Conservation (phyloP, 2,113 vertebrate species). For the Notothenia coriiceps region DNA sequence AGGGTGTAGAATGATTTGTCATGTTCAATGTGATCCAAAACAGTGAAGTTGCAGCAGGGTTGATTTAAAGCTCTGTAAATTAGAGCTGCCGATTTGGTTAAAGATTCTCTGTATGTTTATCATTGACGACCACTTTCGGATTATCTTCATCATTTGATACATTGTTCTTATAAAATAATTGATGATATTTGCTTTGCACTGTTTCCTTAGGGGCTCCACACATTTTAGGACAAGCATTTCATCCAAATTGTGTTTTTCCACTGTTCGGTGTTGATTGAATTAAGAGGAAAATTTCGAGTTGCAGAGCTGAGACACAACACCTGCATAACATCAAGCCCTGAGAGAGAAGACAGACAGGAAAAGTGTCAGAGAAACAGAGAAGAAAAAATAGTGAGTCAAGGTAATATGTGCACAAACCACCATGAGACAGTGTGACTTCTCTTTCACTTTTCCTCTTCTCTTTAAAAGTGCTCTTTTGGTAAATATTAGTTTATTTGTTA, state of each 20-base stretch:
- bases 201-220: background rate
- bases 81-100: background rate
- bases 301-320: slow-evolving; percentile 16
- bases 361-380: slow-evolving; percentile 7
- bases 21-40: too few relatives aligned
- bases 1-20: background rate
- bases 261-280: slow-evolving; percentile 17
- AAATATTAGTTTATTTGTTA: background rate
- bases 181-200: background rate
- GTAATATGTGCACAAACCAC: background rate
- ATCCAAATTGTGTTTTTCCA: slow-evolving; percentile 30
- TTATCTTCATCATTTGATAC: background rate
- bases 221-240: background rate
- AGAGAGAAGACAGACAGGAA: slow-evolving; percentile 7
- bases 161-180: background rate
- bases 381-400: slow-evolving; percentile 8
- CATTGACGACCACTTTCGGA: too few relatives aligned
- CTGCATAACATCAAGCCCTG: slow-evolving; percentile 33
- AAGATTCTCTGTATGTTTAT: background rate
- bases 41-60: background rate
- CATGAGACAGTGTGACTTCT: background rate
- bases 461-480: background rate
- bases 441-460: background rate
- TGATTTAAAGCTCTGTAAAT: background rate
- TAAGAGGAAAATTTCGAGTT: slow-evolving; percentile 15